Evolutionary conservation across 2,113 vertebrate genomes (phyloP).

Genomic region (Sialia sialis): DNA sequence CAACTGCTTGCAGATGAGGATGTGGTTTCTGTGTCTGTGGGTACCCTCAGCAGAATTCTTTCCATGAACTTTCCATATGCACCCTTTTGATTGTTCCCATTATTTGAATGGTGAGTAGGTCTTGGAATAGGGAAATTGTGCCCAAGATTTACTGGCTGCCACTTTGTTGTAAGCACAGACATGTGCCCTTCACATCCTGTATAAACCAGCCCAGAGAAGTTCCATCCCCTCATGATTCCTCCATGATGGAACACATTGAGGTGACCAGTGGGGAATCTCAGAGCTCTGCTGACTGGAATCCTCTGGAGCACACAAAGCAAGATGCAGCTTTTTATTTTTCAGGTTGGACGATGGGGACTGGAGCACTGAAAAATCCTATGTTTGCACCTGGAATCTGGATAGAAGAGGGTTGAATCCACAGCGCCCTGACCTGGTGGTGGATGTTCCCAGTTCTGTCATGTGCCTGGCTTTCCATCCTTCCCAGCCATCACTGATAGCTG

Average conservation of each 20-base stretch:
- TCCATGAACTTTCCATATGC: not conserved
- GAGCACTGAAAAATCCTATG: conserved; percentile 81
- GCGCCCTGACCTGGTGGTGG: conserved; percentile 78
- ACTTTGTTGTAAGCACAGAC: not conserved
- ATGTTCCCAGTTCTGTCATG: conserved; percentile 79
- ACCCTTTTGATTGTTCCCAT: not conserved
- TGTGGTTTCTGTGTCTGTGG: not conserved
- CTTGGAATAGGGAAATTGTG: not conserved
- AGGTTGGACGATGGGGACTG: conserved; percentile 87
- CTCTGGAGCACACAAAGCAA: not conserved
- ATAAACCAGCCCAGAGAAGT: not conserved
- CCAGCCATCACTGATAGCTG: conserved; percentile 81
- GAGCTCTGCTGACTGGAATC: not conserved
- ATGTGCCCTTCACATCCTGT: not conserved
- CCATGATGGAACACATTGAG: not conserved
- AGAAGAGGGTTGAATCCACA: conserved; percentile 76
- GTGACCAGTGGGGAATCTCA: not conserved
- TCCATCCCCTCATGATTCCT: not conserved
- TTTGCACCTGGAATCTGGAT: conserved; percentile 93
- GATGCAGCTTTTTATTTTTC: not conserved
- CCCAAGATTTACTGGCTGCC: not conserved
- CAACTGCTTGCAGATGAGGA: not conserved
- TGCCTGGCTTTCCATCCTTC: conserved; percentile 86
- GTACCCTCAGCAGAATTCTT: not conserved
- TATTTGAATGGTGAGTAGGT: not conserved